Evolutionary conservation across 2,797 vertebrate genomes (phyloP).

Genomic region (Odontamblyopus lacepedii): DNA sequence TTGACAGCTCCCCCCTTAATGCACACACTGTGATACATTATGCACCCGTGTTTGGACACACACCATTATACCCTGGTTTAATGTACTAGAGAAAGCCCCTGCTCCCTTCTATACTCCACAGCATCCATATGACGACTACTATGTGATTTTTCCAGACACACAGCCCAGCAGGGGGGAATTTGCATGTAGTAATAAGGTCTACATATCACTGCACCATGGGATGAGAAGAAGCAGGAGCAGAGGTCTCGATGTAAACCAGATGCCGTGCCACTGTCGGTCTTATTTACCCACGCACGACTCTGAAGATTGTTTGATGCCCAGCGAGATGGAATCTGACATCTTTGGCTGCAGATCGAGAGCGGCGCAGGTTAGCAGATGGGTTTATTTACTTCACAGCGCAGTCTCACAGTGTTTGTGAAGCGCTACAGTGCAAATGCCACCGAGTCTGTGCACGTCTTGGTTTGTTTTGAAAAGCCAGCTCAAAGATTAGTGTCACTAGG

Average conservation of each 20-base stretch:
- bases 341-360: slow-evolving; percentile 37
- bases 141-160: slow-evolving; percentile 24
- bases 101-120: not conserved
- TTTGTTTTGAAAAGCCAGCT: slow-evolving; percentile 14
- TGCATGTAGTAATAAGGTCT: slow-evolving; percentile 68
- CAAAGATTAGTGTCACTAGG: slow-evolving; percentile 24
- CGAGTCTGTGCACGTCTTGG: slow-evolving; percentile 23
- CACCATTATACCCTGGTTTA: slow-evolving; percentile 10
- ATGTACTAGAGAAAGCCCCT: slow-evolving; percentile 8
- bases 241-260: slow-evolving; percentile 38
- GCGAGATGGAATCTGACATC: slow-evolving; percentile 56
- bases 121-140: not conserved
- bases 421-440: slow-evolving; percentile 30
- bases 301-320: slow-evolving; percentile 57
- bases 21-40: slow-evolving; percentile 22
- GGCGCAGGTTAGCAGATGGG: slow-evolving; percentile 44
- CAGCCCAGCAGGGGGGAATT: slow-evolving; percentile 65
- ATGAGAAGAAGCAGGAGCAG: slow-evolving; percentile 33
- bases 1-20: slow-evolving; percentile 39
- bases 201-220: slow-evolving; percentile 54
- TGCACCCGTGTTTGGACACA: slow-evolving; percentile 21
- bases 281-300: slow-evolving; percentile 42
- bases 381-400: slow-evolving; percentile 54
- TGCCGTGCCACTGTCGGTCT: slow-evolving; percentile 31
- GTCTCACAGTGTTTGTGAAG: slow-evolving; percentile 44